Evolutionary conservation across 2,797 vertebrate species (phyloP), one percentile per base, ranked within the genome.

Genomic region (Tapera naevia): DNA sequence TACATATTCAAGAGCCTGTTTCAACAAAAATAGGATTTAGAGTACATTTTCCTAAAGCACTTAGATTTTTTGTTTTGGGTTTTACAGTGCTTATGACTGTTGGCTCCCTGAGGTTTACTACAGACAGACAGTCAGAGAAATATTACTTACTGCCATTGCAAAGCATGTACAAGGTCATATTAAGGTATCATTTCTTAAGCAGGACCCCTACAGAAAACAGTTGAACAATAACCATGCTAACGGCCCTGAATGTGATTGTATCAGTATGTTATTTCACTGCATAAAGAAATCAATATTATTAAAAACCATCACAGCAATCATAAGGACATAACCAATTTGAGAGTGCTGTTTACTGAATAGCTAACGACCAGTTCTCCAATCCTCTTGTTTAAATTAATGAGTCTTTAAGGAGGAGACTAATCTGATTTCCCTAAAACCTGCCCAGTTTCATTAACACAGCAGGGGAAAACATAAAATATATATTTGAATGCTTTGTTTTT

Each of bases 321-420:
- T n/a, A 89, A 72, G 35, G 32, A 61, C 69, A 35, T 23, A 87
- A 46, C 33, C 43, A 88, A 80, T 93, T 91, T 89, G 50, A 57
- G 33, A 87, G 45, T 84, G 74, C 87, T 87, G 74, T 96, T 95
- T 94, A 71, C 33, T 76, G 80, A 87, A 89, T 74, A 89, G 61
- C 37, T 89, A 50, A 81, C 78, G 67, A 82, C 67, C 67, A 93
- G 54, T 91, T 96, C 91, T 89, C 79, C 53, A 62, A 79, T 73
- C 64, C 32, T 89, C 60, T 72, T 80, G 22, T 89, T 87, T 80
- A 95, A 91, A 95, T 93, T 92, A 95, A 90, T 92, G 89, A 92
- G 91, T 95, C 87, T 91, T 93, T 95, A 78, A 96, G 80, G 71
- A 87, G 48, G 23, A 86, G 33, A 87, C 72, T 96, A 95, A 95